Percentiles rank a stretch among this genome's conserved stretches.
phyloP scores from a whole-genome alignment of 2,113 vertebrate species.

The Saimiri boliviensis region DNA sequence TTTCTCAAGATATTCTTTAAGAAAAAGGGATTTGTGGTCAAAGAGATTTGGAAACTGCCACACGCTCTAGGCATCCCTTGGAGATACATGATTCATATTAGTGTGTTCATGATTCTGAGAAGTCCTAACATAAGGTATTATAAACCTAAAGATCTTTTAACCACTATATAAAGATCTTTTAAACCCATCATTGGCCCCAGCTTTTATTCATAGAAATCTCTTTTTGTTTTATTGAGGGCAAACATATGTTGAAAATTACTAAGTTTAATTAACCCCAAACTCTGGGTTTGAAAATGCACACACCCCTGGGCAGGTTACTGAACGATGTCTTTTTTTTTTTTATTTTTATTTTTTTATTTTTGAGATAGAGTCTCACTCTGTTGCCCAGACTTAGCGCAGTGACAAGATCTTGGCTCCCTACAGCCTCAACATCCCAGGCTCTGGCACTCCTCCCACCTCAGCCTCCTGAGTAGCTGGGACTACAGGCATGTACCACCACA shows the following conservation, averaged over 20 bases:
- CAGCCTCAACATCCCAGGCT: no score
- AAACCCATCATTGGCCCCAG: background rate
- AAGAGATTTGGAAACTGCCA: background rate
- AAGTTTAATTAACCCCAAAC: background rate
- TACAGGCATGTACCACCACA: no score
- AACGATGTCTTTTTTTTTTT: background rate
- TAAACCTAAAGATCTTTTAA: background rate
- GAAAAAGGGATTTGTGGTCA: background rate
- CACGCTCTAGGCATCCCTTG: rapidly evolving
- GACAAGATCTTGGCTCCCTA: no score
- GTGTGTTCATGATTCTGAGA: background rate
- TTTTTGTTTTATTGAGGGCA: background rate
- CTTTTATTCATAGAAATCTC: background rate
- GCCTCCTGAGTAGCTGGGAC: no score
- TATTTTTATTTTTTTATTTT: no score
- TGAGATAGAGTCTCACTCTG: no score
- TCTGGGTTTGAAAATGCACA: background rate
- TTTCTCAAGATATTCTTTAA: background rate
- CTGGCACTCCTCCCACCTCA: no score
- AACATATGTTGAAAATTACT: background rate
- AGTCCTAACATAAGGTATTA: background rate
- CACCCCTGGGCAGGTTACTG: background rate
- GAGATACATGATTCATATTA: rapidly evolving
- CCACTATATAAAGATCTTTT: background rate
- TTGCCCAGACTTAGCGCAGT: no score